A percentile compares a stretch with the other conserved stretches of the same genome.
Conservation (phyloP, 1,140 invertebrate genomes). For the Anastrepha ludens region DNA sequence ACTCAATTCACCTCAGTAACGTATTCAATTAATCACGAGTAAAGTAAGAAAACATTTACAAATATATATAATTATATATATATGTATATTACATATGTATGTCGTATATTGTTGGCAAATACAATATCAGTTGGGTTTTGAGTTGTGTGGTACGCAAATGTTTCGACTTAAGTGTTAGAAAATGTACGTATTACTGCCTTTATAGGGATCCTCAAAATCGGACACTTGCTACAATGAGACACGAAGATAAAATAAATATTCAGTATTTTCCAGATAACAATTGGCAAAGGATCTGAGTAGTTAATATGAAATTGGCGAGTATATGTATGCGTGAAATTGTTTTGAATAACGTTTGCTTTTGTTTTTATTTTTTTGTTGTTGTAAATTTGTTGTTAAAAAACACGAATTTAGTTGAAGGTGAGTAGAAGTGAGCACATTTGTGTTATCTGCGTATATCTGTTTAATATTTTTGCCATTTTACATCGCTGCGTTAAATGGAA, state of each 20-base stretch:
- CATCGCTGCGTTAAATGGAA: not conserved
- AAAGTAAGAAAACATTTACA: conserved; percentile 24
- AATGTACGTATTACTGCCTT: conserved; percentile 81
- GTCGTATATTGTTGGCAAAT: not conserved
- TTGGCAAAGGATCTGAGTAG: not conserved
- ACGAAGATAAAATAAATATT: conserved; percentile 15
- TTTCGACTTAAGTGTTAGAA: conserved; percentile 74
- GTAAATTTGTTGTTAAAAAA: no score
- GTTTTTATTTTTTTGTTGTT: not conserved
- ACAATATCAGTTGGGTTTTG: not conserved
- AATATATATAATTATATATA: not conserved
- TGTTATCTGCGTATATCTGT: not conserved
- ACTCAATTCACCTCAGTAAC: conserved; percentile 42
- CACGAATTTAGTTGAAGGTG: not conserved
- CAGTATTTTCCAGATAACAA: not conserved
- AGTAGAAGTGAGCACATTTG: not conserved
- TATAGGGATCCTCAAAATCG: conserved; percentile 75
- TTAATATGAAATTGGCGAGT: not conserved
- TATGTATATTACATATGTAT: no score
- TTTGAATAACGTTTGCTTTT: not conserved
- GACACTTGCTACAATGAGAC: conserved; percentile 69
- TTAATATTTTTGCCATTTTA: conserved; percentile 3
- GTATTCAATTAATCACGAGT: conserved; percentile 5
- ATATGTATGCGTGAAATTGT: conserved; percentile 24
- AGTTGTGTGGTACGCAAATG: conserved; percentile 43